Base-by-base conservation (phyloP, 2,888 invertebrate species). In the Dysmachus trigonus region DNA sequence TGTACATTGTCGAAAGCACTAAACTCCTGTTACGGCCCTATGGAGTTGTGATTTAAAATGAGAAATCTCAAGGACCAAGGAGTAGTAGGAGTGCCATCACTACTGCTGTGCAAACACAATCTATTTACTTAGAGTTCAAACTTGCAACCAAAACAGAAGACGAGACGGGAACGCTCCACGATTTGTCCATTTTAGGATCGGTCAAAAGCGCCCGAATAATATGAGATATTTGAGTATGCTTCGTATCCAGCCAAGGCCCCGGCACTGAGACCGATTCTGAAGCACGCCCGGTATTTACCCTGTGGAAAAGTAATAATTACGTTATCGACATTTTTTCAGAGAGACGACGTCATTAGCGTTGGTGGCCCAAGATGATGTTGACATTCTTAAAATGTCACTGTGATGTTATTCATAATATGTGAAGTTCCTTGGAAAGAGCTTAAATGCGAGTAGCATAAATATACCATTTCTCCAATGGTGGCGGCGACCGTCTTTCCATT, bases 231-330 rank as follows among this genome's bases (percentile, higher is more conserved):
- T 77, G 47, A 47, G n/a, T 47, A 47, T 13, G 30, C 10, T 62
- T 10, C 27, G 62, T 22, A 62, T 62, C 62, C 27, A 27, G 22
- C 27, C 27, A 10, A 7, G 8, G 1, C 62, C 62, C 27, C 3
- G 62, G 6, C n/a, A 3, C 77, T 77, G 77, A 27, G 13, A 22
- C 41, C 27, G 77, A 5, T 1, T 2, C 15, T 41, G 2, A 27
- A 77, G 77, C 77, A 22, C 27, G 27, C 22, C 77, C 47, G 27
- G 77, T 47, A 76, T 76, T 76, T 76, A 76, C 41, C 76, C 76
- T 22, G 76, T 76, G 76, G 76, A 77, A 77, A 77, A 77, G 77
- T 77, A 77, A 77, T 77, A 77, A 77, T 77, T 77, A 47, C 77
- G 77, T 77, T 77, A 47, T 77, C 77, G 77, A 47, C 77, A 77